A percentile compares a stretch with the other conserved stretches of the same genome.
Conservation (phyloP, 92 coral and sea anemone genomes). For the Porites cylindrica region DNA sequence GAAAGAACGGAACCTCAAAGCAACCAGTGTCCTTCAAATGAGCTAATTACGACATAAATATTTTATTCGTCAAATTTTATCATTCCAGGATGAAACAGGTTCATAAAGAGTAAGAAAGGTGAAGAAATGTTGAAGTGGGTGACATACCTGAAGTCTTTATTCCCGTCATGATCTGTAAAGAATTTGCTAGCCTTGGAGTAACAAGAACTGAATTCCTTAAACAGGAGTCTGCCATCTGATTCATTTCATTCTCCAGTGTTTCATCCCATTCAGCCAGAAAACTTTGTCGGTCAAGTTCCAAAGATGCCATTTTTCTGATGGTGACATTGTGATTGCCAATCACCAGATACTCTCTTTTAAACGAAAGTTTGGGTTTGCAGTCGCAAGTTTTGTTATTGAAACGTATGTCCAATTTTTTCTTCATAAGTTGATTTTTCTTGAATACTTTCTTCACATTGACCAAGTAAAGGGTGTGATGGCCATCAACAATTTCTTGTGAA, state of each 20-base stretch:
- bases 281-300: slow-evolving; percentile 47
- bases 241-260: slow-evolving; percentile 9
- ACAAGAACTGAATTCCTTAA: slow-evolving; percentile 9
- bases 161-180: background rate
- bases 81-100: too few relatives aligned
- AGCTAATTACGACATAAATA: too few relatives aligned
- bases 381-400: slow-evolving; percentile 9
- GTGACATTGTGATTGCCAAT: slow-evolving; percentile 35
- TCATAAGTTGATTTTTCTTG: slow-evolving; percentile 16
- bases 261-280: slow-evolving; percentile 45
- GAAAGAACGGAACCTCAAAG: too few relatives aligned
- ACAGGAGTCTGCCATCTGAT: slow-evolving; percentile 8
- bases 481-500: background rate
- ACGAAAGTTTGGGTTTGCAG: slow-evolving; percentile 22
- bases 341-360: slow-evolving; percentile 37
- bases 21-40: too few relatives aligned
- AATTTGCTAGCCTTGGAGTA: background rate
- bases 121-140: background rate
- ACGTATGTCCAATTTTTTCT: slow-evolving; percentile 4
- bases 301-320: slow-evolving; percentile 14
- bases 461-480: background rate
- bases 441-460: slow-evolving; percentile 1
- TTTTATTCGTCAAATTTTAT: too few relatives aligned
- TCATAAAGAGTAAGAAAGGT: too few relatives aligned
- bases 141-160: slow-evolving; percentile 7